Percentiles rank a stretch among this genome's conserved stretches.
Evolutionary conservation across 2,113 vertebrate species (phyloP).

Genomic region (Eulacestoma nigropectus): DNA sequence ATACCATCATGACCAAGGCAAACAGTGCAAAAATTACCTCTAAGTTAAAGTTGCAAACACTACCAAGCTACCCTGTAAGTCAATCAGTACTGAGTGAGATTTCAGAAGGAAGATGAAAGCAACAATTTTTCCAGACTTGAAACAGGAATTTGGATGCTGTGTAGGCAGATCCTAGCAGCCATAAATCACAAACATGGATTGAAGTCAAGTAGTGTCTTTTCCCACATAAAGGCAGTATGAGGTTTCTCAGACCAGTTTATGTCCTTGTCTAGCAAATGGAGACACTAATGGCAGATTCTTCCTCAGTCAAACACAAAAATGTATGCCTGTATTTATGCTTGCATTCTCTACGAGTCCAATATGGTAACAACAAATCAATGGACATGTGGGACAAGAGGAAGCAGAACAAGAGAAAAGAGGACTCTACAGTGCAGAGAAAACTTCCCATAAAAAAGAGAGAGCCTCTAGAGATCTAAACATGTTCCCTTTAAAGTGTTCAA

Average conservation of each 20-base stretch:
- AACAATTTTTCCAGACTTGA: not conserved
- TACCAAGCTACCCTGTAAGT: not conserved
- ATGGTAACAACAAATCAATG: not conserved
- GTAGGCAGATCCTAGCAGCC: not conserved
- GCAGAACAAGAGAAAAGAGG: not conserved
- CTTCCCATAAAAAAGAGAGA: not conserved
- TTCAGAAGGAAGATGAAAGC: not conserved
- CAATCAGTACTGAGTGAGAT: not conserved
- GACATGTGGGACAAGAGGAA: not conserved
- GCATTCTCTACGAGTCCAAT: not conserved
- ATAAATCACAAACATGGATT: not conserved
- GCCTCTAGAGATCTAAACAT: not conserved
- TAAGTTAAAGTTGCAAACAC: not conserved
- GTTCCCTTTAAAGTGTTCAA: not conserved
- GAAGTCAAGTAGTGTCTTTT: not conserved
- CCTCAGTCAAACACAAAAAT: not conserved
- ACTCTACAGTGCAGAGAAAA: not conserved
- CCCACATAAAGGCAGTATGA: not conserved
- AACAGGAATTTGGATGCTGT: not conserved
- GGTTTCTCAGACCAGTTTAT: not conserved
- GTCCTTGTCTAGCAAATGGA: not conserved
- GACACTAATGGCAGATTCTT: not conserved
- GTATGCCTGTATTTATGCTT: not conserved
- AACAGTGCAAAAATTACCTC: not conserved
- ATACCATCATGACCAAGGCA: not conserved